Base-by-base conservation (phyloP, 1,140 invertebrate species). In the Centruroides vittatus region DNA sequence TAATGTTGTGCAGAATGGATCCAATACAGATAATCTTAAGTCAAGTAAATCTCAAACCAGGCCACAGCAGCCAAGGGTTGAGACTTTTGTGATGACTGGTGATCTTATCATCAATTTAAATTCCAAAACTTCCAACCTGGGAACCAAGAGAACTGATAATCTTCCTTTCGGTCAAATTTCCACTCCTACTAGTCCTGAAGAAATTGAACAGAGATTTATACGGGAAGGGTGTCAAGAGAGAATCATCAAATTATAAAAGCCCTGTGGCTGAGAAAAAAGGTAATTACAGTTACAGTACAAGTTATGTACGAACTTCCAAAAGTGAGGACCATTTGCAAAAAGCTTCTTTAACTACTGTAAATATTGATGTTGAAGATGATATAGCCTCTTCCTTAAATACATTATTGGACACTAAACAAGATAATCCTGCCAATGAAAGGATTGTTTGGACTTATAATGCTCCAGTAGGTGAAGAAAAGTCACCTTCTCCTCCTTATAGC, bases 1-100 rank as follows among this genome's bases (percentile, higher is more conserved):
- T 41, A 41, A 41, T 8, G 8, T 41, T 41, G 41, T 8, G 8
- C 41, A 41, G 41, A 41, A 41, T 41, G 41, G 41, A 41, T 41
- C 41, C 41, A 41, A 41, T 41, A 41, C 41, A 41, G 41, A 41
- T 41, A 41, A 41, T 41, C 8, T 41, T 49, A 62, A 64, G n/a
- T 58, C 54, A 51, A 63, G 65, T 49, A 62, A 65, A 47, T 61
- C 64, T 36, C 60, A 63, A 5, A 10, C 36, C 23, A 60, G 46
- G 35, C 35, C 50, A 6, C 34, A 23, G 35, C 56, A 58, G 65
- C 74, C 73, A 8, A 70, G 71, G 13, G 93, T 88, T 75, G 92
- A 95, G 75, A 88, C 90, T 34, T 95, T 90, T 76, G 89, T 94
- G 82, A 95, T 96, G 92, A 95, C 92, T n/a, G 92, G 92, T 9